Conservation (phyloP, 2,113 vertebrate species). For the Bagarius yarrelli region DNA sequence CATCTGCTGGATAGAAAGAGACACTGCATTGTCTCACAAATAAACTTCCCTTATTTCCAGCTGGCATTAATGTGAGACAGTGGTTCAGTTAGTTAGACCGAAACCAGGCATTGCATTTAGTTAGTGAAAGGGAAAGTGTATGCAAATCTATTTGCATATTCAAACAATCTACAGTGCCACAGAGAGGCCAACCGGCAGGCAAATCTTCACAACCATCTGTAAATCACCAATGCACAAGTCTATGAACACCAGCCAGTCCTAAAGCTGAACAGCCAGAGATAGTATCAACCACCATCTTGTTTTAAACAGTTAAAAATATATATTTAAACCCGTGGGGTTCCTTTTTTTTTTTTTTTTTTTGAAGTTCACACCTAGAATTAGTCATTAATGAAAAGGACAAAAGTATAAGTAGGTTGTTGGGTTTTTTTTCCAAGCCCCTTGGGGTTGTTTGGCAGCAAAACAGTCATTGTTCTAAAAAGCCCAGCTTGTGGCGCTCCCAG, state of each 20-base stretch:
- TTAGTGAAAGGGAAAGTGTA: neutral
- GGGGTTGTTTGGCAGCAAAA: no score
- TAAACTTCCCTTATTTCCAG: no score
- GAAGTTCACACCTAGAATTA: no score
- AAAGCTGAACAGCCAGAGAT: no score
- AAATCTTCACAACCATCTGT: neutral
- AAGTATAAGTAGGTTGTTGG: no score
- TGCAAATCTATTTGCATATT: neutral
- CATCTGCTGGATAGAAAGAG: neutral
- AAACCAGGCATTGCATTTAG: no score
- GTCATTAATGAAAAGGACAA: no score
- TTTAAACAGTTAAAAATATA: neutral
- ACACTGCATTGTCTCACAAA: neutral
- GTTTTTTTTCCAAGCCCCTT: no score
- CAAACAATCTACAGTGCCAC: neutral
- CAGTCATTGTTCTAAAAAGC: no score
- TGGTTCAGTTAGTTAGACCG: neutral
- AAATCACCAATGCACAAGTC: neutral
- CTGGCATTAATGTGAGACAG: neutral
- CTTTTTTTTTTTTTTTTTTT: no score
- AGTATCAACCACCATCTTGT: neutral
- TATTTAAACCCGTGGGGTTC: neutral
- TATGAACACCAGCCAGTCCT: neutral
- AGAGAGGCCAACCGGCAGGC: neutral
- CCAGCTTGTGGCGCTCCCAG: no score